Conservation (phyloP, 2,797 vertebrate species). For the Gorsachius magnificus region DNA sequence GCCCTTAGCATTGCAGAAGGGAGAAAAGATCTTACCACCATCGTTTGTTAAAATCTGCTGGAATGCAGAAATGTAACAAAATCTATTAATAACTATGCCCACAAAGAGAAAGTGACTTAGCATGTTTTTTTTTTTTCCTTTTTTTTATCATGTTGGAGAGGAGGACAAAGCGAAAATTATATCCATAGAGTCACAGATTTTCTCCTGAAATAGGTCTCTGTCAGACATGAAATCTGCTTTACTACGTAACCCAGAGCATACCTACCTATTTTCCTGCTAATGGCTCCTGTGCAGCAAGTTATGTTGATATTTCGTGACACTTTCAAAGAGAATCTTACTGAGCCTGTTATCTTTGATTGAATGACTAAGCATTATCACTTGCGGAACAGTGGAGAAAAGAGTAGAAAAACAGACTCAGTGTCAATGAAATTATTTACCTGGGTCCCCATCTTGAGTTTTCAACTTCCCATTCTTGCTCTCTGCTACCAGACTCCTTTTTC, state of each 20-base stretch:
- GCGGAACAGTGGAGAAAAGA: neutral
- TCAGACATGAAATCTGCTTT: neutral
- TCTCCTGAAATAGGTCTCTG: neutral
- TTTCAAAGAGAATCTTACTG: neutral
- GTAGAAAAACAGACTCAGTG: neutral
- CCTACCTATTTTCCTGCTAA: neutral
- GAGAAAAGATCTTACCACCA: neutral
- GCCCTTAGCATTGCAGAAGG: neutral
- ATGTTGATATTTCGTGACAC: neutral
- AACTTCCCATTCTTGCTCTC: neutral
- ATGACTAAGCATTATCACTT: neutral
- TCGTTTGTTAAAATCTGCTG: neutral
- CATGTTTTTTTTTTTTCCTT: neutral
- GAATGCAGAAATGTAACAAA: neutral
- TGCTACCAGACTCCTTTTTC: neutral
- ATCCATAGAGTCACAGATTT: neutral
- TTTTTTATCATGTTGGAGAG: neutral
- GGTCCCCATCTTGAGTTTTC: neutral
- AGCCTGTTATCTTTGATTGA: neutral
- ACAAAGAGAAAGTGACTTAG: neutral
- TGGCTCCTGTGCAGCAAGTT: neutral
- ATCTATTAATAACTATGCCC: neutral
- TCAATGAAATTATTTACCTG: neutral
- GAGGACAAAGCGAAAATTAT: neutral
- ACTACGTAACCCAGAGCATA: neutral